Evolutionary conservation across 2,797 vertebrate species (phyloP).

Genomic region (Oophaga sylvatica): DNA sequence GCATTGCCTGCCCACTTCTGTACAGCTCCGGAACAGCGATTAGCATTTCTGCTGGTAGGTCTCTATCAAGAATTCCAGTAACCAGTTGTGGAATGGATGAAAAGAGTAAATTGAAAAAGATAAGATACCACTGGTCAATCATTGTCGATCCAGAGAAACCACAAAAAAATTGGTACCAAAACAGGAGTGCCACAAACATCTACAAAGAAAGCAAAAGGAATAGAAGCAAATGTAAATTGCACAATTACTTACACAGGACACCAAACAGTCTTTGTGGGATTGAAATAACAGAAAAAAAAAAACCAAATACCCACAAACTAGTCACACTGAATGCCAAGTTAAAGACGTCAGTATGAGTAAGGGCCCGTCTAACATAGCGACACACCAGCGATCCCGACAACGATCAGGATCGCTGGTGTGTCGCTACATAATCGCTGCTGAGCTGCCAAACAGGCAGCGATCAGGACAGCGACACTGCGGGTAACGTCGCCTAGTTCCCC

Average conservation of each 20-base stretch:
- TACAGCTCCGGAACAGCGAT: constrained; percentile 91
- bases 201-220: constrained; percentile 65
- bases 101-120: constrained; percentile 99
- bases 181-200: constrained; percentile 97
- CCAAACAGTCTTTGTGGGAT: too few species aligned
- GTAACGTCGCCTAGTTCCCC: too few species aligned
- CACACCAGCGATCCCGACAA: too few species aligned
- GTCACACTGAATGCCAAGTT: background rate
- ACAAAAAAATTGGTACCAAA: constrained; percentile 99
- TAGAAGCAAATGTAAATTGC: background rate
- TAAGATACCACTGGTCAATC: constrained; percentile 98
- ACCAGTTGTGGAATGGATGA: constrained; percentile 96
- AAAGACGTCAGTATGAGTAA: too few species aligned
- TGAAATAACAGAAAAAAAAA: too few species aligned
- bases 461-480: too few species aligned
- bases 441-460: too few species aligned
- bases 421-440: too few species aligned
- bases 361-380: too few species aligned
- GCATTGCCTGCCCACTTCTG: constrained; percentile 88
- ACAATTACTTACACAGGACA: too few species aligned
- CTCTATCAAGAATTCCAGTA: constrained; percentile 94
- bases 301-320: too few species aligned
- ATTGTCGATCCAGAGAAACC: constrained; percentile 96
- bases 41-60: constrained; percentile 85
- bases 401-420: too few species aligned